These are phyloP conservation scores for Drosophila siamana DNA, from an alignment of 2,888 invertebrate species.

Conservation along the genomic window DNA sequence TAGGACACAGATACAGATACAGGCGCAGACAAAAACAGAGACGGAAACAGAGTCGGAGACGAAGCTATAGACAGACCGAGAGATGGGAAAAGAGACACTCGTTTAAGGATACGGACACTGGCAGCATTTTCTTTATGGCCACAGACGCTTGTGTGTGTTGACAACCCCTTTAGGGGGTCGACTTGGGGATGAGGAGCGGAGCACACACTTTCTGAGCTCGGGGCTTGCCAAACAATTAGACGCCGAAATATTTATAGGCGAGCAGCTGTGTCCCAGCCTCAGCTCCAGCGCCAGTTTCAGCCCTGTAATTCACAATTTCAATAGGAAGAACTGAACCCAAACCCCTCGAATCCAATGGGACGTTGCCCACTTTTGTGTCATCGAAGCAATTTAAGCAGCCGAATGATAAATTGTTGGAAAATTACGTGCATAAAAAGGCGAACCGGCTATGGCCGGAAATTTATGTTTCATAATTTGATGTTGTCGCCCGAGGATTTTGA, in stretches of 20 bases:
- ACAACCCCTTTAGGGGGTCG: constrained; percentile 41
- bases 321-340: constrained; percentile 1
- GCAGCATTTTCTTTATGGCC: constrained; percentile 56
- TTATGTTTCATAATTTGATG: constrained; percentile 78
- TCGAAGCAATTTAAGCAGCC: constrained; percentile 72
- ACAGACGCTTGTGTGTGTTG: constrained; percentile 43
- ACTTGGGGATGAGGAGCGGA: neutral
- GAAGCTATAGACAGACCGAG: neutral
- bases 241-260: constrained; percentile 75
- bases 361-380: constrained; percentile 69
- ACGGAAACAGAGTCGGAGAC: constrained; percentile 13
- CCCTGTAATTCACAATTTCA: neutral
- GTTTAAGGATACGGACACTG: constrained; percentile 54
- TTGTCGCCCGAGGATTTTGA: constrained; percentile 62
- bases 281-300: neutral
- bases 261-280: constrained; percentile 43
- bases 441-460: constrained; percentile 64
- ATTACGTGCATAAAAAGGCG: constrained; percentile 77
- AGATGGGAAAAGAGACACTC: constrained; percentile 29
- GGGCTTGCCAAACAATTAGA: constrained; percentile 75
- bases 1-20: constrained; percentile 55
- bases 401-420: constrained; percentile 77
- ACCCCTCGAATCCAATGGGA: constrained; percentile 34
- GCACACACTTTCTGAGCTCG: constrained; percentile 26
- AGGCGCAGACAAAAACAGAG: neutral